Conservation (phyloP, 2,888 invertebrate species). For the Drosophila kuntzei region DNA sequence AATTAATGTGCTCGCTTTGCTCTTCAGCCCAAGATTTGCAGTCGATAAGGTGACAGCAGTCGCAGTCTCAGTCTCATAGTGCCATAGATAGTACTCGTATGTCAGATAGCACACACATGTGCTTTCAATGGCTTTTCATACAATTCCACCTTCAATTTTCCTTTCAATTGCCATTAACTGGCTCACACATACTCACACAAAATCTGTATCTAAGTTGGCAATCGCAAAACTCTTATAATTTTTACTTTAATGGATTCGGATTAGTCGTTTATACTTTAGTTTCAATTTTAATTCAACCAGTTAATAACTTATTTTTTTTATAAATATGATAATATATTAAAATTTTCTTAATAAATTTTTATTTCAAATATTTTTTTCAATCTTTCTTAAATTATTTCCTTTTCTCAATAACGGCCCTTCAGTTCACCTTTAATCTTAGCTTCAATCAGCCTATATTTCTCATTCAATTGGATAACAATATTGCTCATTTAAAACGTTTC, state of each 20-base stretch:
- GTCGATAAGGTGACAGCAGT: slow-evolving; percentile 43
- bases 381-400: too few species aligned
- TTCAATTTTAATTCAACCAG: not conserved
- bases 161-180: slow-evolving; percentile 31
- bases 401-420: too few species aligned
- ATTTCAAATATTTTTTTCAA: not conserved
- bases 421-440: not conserved
- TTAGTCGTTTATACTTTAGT: not conserved
- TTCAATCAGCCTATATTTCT: not conserved
- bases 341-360: not conserved
- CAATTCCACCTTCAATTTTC: slow-evolving; percentile 39
- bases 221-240: slow-evolving; percentile 5
- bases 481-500: not conserved
- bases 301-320: not conserved
- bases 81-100: not conserved
- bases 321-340: not conserved
- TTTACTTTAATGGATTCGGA: not conserved
- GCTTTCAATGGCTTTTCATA: slow-evolving; percentile 22
- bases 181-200: not conserved
- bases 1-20: slow-evolving; percentile 62
- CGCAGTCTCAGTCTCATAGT: not conserved
- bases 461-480: not conserved
- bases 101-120: not conserved
- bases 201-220: slow-evolving; percentile 9
- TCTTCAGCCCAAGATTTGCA: slow-evolving; percentile 40